A percentile compares a stretch with the other conserved stretches of the same genome.
Conservation (phyloP, 2,888 invertebrate genomes). For the Brachylomia viminalis region DNA sequence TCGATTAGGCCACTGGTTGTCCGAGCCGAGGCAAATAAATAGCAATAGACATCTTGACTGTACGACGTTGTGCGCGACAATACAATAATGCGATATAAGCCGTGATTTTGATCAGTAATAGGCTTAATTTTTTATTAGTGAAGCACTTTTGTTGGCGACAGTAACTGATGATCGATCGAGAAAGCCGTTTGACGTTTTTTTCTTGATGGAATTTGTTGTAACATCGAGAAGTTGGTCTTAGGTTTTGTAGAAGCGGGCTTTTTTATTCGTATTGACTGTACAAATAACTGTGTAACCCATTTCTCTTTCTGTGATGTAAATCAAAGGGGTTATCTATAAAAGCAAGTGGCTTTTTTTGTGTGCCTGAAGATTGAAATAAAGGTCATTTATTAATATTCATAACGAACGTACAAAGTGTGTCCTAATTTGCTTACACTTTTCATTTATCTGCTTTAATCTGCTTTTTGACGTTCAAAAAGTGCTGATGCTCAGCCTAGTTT, state of each 20-base stretch:
- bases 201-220: conserved; percentile 14
- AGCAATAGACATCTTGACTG: conserved; percentile 75
- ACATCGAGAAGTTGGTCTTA: conserved; percentile 26
- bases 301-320: neutral
- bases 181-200: conserved; percentile 21
- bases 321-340: conserved; percentile 7
- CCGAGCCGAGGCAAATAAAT: conserved; percentile 76
- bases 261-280: conserved; percentile 10
- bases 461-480: no score
- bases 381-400: conserved; percentile 33
- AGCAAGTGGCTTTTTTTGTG: neutral
- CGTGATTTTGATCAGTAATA: conserved; percentile 60
- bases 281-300: neutral
- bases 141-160: conserved; percentile 61
- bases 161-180: conserved; percentile 60
- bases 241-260: neutral
- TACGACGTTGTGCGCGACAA: conserved; percentile 42
- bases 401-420: neutral
- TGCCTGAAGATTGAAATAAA: conserved; percentile 20
- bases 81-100: conserved; percentile 63
- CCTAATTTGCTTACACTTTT: conserved; percentile 1
- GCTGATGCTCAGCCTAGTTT: no score
- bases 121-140: conserved; percentile 61
- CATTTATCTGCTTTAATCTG: neutral
- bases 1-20: conserved; percentile 79